Evolutionary conservation across 2,888 invertebrate genomes (phyloP), one percentile per base, ranked within the genome.

Genomic region (Phania funesta): DNA sequence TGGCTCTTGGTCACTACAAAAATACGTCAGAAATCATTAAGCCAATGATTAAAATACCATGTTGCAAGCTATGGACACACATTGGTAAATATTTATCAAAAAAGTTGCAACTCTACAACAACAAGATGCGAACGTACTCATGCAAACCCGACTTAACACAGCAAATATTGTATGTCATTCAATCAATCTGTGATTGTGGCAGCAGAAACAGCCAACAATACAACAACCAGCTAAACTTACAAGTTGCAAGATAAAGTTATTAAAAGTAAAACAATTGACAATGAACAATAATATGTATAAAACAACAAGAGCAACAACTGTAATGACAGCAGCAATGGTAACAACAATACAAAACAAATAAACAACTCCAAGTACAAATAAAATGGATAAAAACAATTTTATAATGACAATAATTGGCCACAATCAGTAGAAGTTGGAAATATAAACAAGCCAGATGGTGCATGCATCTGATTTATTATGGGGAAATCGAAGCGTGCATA

Each of bases 41-140:
- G 73, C 64, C 41, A 56, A 67, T 76, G 80, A 83, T 80, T 80
- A 76, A 80, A 80, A 83, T 80, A 44, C 80, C 73, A 83, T 76
- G 50, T 68, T 65, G 68, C 80, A 76, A 38, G 46, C 60, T 52
- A n/a, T 22, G 41, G 62, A 62, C 22, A 41, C 20, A 52, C 48
- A 56, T 56, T 76, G 18, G 35, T 54, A 68, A 52, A 64, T 50
- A 18, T 50, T 54, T 50, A 60, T 6, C 48, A 70, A 24, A 54
- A 70, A 54, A 54, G 24, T 26, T 64, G 20, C 54, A 78, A 58
- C 32, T 54, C 29, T 50, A 22, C 60, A 75, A 41, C 54, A 64
- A 29, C 52, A 71, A 24, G 24, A 41, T 16, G 7, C 16, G 41
- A 7, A 44, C 16, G 41, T 44, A 7, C 18, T 62, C 26, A 64